These are phyloP conservation scores for Halcyon smyrnensis DNA, from an alignment of 2,797 vertebrate genomes.

Conservation along the genomic window DNA sequence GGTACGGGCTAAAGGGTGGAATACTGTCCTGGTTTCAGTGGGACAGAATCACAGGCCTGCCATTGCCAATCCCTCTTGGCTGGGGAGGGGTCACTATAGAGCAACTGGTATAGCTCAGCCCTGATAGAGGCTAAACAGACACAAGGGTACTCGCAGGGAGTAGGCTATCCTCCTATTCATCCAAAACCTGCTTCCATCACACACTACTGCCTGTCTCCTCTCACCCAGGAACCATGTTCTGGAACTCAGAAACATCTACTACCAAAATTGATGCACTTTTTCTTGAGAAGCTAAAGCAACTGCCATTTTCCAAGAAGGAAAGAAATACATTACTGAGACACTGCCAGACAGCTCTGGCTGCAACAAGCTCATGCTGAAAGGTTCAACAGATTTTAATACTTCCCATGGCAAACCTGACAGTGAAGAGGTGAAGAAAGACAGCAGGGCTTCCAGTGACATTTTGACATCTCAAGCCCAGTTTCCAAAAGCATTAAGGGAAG, in stretches of 20 bases:
- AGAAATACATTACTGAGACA: not conserved
- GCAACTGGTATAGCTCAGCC: too few species aligned
- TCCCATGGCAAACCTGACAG: not conserved
- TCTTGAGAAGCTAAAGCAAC: not conserved
- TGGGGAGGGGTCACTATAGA: too few species aligned
- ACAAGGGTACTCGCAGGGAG: not conserved
- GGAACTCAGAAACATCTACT: not conserved
- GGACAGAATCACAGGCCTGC: too few species aligned
- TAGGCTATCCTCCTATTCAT: not conserved
- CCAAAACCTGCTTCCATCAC: not conserved
- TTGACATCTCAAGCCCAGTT: not conserved
- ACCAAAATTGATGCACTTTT: not conserved
- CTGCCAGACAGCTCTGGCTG: not conserved
- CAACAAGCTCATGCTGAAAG: rapidly evolving
- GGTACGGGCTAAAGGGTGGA: too few species aligned
- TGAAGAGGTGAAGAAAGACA: not conserved
- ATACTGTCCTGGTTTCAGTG: too few species aligned
- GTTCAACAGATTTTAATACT: not conserved
- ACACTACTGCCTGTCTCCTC: not conserved
- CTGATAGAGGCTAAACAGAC: too few species aligned
- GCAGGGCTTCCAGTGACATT: not conserved
- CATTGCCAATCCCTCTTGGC: too few species aligned
- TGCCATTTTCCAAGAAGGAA: not conserved
- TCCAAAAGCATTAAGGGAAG: not conserved
- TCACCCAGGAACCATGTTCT: not conserved